Base-by-base conservation (phyloP, 2,888 invertebrate genomes). In the Dastarcus helophoroides region DNA sequence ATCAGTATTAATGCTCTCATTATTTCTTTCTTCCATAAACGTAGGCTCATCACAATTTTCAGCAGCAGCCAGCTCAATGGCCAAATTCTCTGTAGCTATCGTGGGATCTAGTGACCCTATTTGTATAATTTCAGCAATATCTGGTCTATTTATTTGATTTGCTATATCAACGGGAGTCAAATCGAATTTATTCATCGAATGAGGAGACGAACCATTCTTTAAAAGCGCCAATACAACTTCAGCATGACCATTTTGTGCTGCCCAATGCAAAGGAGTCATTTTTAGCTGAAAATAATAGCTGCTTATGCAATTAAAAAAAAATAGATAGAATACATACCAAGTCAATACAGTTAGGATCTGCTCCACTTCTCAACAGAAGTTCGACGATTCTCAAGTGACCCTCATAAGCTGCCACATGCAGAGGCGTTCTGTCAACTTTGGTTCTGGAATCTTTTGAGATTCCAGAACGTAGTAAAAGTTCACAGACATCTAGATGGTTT, bases 181-280 rank as follows among this genome's bases (percentile, higher is more conserved):
- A 22, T 74, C 72, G 54, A 83, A 83, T 62, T 84, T 85, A 47
- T 82, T 84, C 26, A 66, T 55, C 38, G 71, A 58, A 26, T 63
- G 63, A 5, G 76, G 68, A 56, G 82, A 75, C 0, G 90, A 88
- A 30, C 86, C 84, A 49, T 73, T 65, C 33, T 73, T 69, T 27
- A 93, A 58, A 40, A 94, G 65, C 38, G 74, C 56, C 30, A 73
- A 68, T 23, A 80, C 82, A 26, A 80, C 71, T 35, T 69, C 67
- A 13, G 68, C 58, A 62, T 88, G 82, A 1, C 79, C 78, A 48
- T 81, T 77, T 62, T 86, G 84, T 22, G 82, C 82, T 4, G 93
- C 90, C 93, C 93, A 93, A 65, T 94, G 93, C 33, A 94, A 67
- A 21, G 93, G 88, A 22, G 91, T 91, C 91, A 86, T 86, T 49